Base-by-base conservation (phyloP, 1,140 invertebrate species). In the Maconellicoccus hirsutus region DNA sequence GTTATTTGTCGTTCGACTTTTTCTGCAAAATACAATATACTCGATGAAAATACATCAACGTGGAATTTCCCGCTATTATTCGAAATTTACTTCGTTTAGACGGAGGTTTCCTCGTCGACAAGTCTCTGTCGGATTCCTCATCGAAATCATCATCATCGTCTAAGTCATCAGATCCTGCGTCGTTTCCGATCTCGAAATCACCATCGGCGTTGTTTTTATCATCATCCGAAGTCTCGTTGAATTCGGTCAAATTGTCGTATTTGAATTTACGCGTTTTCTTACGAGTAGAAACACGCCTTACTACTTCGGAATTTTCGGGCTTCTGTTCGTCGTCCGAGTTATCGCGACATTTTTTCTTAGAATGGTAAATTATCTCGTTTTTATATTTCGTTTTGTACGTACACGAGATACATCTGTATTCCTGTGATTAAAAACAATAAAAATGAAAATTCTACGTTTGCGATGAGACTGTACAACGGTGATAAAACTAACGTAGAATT, bases 341-440 rank as follows among this genome's bases (percentile, higher is more conserved):
- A 16, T 23, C 21, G 3, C 4, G 21, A 23, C 61, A 66, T 14
- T 66, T 10, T 8, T 66, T 66, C 16, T 66, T 66, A 10, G 61
- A 66, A 66, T 66, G 61, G 16, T 66, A 66, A 26, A 66, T 66
- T 6, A 66, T 66, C 25, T 66, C 61, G 16, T 26, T 66, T 66
- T 66, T 22, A 16, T 66, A 66, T 25, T 66, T 66, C 6, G 61
- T 66, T 25, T 23, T 66, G 21, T 66, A 66, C 3, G 10, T 2
- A 23, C 61, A 66, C 10, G 61, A 66, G 8, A 22, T 23, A 66
- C 61, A 66, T 3, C 22, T 66, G 25, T 23, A 66, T 66, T 66
- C 61, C 61, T 66, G 25, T 3, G 16, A 19, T 52, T 52, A 8
- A 3, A 52, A 66, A 3, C 61, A 25, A 66, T 16, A 66, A 8